phyloP scores from a whole-genome alignment of 2,888 invertebrate genomes.

The Pelosia muscerda region DNA sequence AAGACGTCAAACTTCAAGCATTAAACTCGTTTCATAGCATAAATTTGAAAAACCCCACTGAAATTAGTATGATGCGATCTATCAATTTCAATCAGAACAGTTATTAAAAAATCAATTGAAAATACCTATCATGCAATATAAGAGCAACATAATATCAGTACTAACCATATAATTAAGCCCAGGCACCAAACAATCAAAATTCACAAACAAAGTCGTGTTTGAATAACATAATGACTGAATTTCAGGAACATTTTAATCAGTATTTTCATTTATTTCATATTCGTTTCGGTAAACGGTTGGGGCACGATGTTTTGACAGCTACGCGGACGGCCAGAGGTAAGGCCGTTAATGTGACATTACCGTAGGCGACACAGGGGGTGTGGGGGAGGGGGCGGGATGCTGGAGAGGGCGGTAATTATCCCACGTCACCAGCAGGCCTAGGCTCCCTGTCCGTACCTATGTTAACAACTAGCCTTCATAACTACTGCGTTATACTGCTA shows the following conservation, averaged over 20 bases:
- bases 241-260: constrained; percentile 40
- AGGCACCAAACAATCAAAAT: constrained; percentile 20
- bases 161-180: constrained; percentile 12
- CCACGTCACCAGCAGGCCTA: constrained; percentile 84
- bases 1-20: not conserved
- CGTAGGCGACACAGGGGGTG: constrained; percentile 43
- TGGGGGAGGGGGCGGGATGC: constrained; percentile 42
- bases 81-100: no score
- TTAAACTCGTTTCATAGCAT: no score
- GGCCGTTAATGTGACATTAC: constrained; percentile 86
- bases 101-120: no score
- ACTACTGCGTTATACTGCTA: constrained; percentile 49
- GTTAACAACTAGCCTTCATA: constrained; percentile 65
- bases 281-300: constrained; percentile 75
- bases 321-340: constrained; percentile 65
- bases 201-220: constrained; percentile 16
- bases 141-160: not conserved
- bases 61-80: no score
- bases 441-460: constrained; percentile 75
- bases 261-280: constrained; percentile 72
- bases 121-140: not conserved
- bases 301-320: constrained; percentile 82
- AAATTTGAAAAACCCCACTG: no score
- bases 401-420: constrained; percentile 80
- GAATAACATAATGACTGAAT: constrained; percentile 16